These are phyloP conservation scores for Vombatus ursinus DNA, from an alignment of 2,113 vertebrate species.

Conservation along the genomic window DNA sequence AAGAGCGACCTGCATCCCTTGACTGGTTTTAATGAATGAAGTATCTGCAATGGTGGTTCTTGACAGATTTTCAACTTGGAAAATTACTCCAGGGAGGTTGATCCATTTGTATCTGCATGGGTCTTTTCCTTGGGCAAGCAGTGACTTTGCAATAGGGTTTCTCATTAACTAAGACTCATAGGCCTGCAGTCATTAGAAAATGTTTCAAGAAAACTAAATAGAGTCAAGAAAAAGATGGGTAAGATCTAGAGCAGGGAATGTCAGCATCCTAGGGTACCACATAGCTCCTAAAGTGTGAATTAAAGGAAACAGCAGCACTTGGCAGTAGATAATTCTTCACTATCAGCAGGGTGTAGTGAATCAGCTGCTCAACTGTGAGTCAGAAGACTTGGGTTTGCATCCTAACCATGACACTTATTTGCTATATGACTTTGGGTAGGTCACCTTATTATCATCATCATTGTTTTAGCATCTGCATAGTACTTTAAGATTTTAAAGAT, in stretches of 20 bases:
- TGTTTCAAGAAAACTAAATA: background rate
- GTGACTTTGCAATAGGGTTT: background rate
- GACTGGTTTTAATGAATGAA: slow-evolving; percentile 50
- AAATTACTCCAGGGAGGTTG: background rate
- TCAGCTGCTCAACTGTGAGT: background rate
- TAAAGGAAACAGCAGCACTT: background rate
- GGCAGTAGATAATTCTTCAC: background rate
- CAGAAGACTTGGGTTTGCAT: background rate
- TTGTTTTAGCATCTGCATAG: background rate
- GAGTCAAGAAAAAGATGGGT: background rate
- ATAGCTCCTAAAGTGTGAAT: background rate
- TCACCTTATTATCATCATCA: slow-evolving; percentile 36
- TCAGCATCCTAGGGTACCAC: background rate
- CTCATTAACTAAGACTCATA: background rate
- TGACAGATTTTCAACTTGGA: background rate
- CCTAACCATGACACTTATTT: background rate
- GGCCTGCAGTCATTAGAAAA: background rate
- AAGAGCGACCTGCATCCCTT: background rate
- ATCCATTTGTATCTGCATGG: background rate
- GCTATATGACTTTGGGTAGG: background rate
- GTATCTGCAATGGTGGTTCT: background rate
- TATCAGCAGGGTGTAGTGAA: background rate
- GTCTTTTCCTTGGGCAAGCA: background rate
- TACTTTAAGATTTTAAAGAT: background rate
- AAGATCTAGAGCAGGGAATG: background rate